Conservation (phyloP, 2,113 vertebrate species). For the Callopanchax toddi region DNA sequence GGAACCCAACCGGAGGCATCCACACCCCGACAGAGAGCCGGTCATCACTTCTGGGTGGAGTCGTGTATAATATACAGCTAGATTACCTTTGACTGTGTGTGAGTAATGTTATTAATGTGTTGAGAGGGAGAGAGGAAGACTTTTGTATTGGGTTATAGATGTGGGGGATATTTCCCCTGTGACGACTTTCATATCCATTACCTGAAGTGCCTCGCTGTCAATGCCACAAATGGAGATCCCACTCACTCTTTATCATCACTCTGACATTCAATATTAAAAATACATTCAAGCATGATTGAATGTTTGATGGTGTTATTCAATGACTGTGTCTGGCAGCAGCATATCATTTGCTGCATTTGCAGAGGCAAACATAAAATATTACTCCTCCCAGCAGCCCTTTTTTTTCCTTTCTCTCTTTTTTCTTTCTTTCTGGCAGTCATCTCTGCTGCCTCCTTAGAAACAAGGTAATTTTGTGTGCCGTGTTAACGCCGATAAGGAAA, state of each 20-base stretch:
- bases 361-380: slow-evolving; percentile 34
- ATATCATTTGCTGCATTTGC: slow-evolving; percentile 41
- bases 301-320: slow-evolving; percentile 62
- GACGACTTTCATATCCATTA: slow-evolving; percentile 62
- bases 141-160: slow-evolving; percentile 39
- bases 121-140: slow-evolving; percentile 5
- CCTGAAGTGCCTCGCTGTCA: slow-evolving; percentile 54
- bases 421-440: neutral
- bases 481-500: slow-evolving; percentile 7
- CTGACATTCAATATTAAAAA: slow-evolving; percentile 71
- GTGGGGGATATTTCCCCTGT: slow-evolving; percentile 60
- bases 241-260: slow-evolving; percentile 58
- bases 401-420: neutral
- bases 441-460: slow-evolving; percentile 11
- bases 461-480: slow-evolving; percentile 10
- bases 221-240: slow-evolving; percentile 55
- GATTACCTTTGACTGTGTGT: slow-evolving; percentile 30
- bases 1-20: slow-evolving; percentile 39
- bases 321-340: slow-evolving; percentile 46
- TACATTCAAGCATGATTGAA: slow-evolving; percentile 62
- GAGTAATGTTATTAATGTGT: slow-evolving; percentile 48
- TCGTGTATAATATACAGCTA: slow-evolving; percentile 19
- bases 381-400: slow-evolving; percentile 11
- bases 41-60: slow-evolving; percentile 28
- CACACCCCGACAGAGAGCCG: neutral